Evolutionary conservation across 2,797 vertebrate genomes (phyloP), one percentile per base, ranked within the genome.

Genomic region (Pelodytes ibericus): DNA sequence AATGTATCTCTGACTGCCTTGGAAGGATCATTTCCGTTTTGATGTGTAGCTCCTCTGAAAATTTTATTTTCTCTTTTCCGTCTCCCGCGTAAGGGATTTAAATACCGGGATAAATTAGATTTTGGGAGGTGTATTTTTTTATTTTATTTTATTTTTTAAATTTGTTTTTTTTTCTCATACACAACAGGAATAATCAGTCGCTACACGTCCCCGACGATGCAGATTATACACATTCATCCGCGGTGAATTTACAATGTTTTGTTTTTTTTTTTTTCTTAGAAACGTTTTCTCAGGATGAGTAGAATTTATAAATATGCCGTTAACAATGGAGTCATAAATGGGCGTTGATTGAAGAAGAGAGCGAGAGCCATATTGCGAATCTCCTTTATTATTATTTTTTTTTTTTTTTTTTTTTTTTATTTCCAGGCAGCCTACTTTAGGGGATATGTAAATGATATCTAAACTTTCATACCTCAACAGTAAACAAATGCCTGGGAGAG

Each of bases 31-130:
- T 79, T 3, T 7, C 29, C 39, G 57, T 73, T 79, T 73, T 79
- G 56, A 72, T 72, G 63, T 77, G 61, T 51, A 49, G 53, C 62
- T n/a, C 31, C 11, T 56, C 7, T 7, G 51, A 61, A 71, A 63
- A 72, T 58, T 26, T 25, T 29, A 60, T 53, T 66, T 72, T 66
- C 20, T 51, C 25, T 65, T 67, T 71, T 72, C 31, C 18, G 64
- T 26, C 16, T n/a, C 36, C 58, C 29, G 44, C 61, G 22, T 67
- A 66, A 53, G 56, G 75, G 56, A 78, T 78, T 78, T 78, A 72
- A 78, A 78, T 72, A 61, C 68, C 20, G 24, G 75, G 62, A 78
- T 66, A 78, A 78, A 78, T 78, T n/a, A 78, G 69, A 78, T 78
- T 72, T 71, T 53, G 22, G 44, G 70, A 39, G 70, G 63, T 27